These are phyloP conservation scores for Gavia stellata DNA, from an alignment of 2,113 vertebrate genomes.

Conservation along the genomic window DNA sequence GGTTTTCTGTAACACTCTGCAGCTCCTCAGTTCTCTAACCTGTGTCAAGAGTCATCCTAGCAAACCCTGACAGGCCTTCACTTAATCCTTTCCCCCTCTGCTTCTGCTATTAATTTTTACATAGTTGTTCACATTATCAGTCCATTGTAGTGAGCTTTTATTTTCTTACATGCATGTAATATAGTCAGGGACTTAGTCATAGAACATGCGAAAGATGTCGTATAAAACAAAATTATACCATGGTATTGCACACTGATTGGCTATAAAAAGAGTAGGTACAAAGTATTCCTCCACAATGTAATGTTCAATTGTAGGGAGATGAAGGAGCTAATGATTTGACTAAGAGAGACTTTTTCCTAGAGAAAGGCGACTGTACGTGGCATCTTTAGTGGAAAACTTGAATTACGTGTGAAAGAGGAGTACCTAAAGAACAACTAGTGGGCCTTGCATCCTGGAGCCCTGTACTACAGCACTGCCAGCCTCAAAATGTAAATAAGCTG, in stretches of 20 bases:
- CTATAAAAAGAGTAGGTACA: neutral
- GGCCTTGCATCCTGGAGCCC: neutral
- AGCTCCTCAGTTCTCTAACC: neutral
- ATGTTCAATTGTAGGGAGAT: neutral
- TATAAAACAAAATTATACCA: neutral
- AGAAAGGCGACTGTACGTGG: neutral
- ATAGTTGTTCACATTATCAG: neutral
- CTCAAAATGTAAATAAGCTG: neutral
- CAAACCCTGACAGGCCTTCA: neutral
- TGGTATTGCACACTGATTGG: rapidly evolving
- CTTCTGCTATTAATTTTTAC: neutral
- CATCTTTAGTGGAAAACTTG: neutral
- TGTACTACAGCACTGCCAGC: neutral
- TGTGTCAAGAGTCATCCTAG: neutral
- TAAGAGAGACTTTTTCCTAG: neutral
- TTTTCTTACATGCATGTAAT: neutral
- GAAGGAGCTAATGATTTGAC: neutral
- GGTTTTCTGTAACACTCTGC: neutral
- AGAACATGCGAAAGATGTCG: neutral
- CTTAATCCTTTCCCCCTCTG: neutral
- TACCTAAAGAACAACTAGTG: neutral
- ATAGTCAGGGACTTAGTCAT: neutral
- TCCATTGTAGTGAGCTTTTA: neutral
- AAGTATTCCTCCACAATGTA: neutral
- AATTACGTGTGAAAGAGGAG: neutral